A percentile compares a stretch with the other conserved stretches of the same genome.
Evolutionary conservation across 2,113 vertebrate species (phyloP).

Genomic region (Melanotaenia duboulayi): DNA sequence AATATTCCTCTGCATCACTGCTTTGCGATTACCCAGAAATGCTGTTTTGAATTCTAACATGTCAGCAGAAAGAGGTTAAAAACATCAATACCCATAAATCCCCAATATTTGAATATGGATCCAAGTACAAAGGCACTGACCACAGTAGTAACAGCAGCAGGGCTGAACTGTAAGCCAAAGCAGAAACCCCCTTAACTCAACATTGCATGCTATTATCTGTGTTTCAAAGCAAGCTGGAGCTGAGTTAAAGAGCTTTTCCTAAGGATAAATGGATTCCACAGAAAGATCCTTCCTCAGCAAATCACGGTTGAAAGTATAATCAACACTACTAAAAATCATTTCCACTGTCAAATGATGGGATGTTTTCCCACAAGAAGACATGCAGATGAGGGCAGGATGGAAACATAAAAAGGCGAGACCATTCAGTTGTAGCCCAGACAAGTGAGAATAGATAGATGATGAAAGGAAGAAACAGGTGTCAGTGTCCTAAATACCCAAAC

Average conservation of each 20-base stretch:
- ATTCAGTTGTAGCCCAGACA: constrained; percentile 17
- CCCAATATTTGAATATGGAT: constrained; percentile 78
- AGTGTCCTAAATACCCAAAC: neutral
- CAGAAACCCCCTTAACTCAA: constrained; percentile 57
- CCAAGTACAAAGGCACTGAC: constrained; percentile 64
- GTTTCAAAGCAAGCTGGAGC: constrained; percentile 51
- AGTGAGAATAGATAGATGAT: constrained; percentile 15
- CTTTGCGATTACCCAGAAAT: constrained; percentile 61
- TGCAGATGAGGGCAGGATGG: constrained; percentile 39
- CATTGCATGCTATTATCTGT: constrained; percentile 45
- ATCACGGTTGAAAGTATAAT: constrained; percentile 45
- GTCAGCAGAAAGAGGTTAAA: constrained; percentile 78
- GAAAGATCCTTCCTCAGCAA: constrained; percentile 58
- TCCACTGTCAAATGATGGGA: constrained; percentile 25
- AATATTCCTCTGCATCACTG: constrained; percentile 69
- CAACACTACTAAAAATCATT: constrained; percentile 48
- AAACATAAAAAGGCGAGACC: constrained; percentile 8
- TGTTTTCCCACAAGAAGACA: constrained; percentile 35
- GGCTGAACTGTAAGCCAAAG: constrained; percentile 52
- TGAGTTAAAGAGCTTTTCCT: constrained; percentile 50
- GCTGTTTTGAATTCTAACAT: constrained; percentile 67
- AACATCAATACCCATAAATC: constrained; percentile 77
- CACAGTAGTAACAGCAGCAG: constrained; percentile 50
- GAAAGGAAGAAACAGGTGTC: neutral
- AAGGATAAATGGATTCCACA: constrained; percentile 53